These are phyloP conservation scores for Stenolophus ochropezus DNA, from an alignment of 2,888 invertebrate species.

Conservation along the genomic window DNA sequence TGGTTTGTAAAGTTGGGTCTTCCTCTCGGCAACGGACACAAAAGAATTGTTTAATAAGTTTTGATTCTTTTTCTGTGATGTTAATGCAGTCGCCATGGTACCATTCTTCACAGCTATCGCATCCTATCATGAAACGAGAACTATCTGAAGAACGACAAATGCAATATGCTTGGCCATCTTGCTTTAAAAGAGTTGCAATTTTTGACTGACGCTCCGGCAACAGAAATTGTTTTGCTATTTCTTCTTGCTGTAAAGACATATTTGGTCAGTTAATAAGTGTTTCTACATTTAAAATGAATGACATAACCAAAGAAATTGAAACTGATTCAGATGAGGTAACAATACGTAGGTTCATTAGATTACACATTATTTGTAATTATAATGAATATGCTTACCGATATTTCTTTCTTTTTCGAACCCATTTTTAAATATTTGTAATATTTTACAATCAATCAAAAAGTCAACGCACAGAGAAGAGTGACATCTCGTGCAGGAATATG, in stretches of 20 bases:
- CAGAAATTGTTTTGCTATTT: slow-evolving; percentile 92
- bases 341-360: neutral
- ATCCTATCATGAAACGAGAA: slow-evolving; percentile 97
- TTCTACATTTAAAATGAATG: slow-evolving; percentile 5
- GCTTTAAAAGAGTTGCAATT: slow-evolving; percentile 89
- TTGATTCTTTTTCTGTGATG: slow-evolving; percentile 94
- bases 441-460: neutral
- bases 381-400: slow-evolving; percentile 41
- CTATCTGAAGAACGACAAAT: slow-evolving; percentile 96
- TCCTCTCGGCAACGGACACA: slow-evolving; percentile 90
- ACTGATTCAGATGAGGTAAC: neutral
- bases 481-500: neutral
- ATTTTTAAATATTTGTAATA: slow-evolving; percentile 8
- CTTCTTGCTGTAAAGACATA: slow-evolving; percentile 80
- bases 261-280: neutral
- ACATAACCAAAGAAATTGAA: slow-evolving; percentile 11
- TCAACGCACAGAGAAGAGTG: neutral
- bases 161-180: slow-evolving; percentile 95
- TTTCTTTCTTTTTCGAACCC: slow-evolving; percentile 50
- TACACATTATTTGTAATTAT: neutral
- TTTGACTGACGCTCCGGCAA: slow-evolving; percentile 93
- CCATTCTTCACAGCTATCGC: slow-evolving; percentile 99
- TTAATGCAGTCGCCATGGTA: slow-evolving; percentile 98
- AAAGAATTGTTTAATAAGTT: slow-evolving; percentile 94
- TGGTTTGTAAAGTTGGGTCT: slow-evolving; percentile 84